Base-by-base conservation (phyloP, 2,113 vertebrate species). In the Solea senegalensis region DNA sequence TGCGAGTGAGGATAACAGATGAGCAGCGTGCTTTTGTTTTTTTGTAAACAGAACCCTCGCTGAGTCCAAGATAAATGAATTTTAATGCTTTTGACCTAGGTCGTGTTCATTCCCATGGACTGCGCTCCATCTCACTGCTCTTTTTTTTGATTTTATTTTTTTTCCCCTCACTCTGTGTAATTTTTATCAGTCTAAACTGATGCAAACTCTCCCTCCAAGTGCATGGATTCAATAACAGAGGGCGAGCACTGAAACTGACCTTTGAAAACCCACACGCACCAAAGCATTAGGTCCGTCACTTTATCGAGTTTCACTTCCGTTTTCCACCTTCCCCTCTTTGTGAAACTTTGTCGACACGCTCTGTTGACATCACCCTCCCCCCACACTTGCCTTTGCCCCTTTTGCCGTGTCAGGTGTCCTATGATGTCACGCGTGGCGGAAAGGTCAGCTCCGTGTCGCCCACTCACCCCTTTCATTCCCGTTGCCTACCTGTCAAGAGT, bases 361-460 rank as follows among this genome's bases (percentile, higher is more conserved):
- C 54, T 69, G 13, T 5, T 75, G 59, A 72, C 51, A 56, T 74
- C 68, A 43, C 5, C n/a, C 43, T 7, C 72, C 68, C 72, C 69
- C 21, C 4, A 5, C 14, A 14, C 51, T 59, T 54, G 64, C 58
- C 57, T 81, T 73, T 54, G 65, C 62, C 59, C 56, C 67, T 85
- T 78, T 50, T 1, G 9, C 27, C 10, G 15, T 72, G 81, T 88
- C 81, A 39, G 64, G 81, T 86, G 69, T 76, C 72, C 1, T 2
- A 4, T 16, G 46, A 67, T 65, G 60, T 90, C 80, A 72, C 13
- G 0, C 9, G 43, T 46, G 65, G 44, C 12, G 10, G 51, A 81
- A 86, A 90, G 88, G 91, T 91, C 88, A 80, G 55, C 26, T 76
- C 67, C 34, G 50, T 7, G 13, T 71, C 9, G 45, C 52, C 74